Evolutionary conservation across 2,888 invertebrate genomes (phyloP), one percentile per base, ranked within the genome.

Genomic region (Sminthurinus aureus): DNA sequence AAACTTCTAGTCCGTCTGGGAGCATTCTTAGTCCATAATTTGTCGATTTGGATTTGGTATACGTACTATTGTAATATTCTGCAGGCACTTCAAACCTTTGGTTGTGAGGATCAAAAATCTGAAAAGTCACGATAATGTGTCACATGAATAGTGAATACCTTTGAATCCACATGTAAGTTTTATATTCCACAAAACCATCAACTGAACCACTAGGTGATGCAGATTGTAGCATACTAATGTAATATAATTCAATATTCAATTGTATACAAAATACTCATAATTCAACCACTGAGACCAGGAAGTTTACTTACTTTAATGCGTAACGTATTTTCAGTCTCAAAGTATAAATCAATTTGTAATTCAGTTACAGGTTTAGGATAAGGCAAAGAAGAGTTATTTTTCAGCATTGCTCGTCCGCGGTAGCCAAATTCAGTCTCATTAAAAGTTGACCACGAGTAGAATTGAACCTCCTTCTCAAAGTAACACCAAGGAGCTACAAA

Each of bases 301-400:
- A 4, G 6, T 38, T 4, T 4, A 82, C 89, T 87, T 89, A 94
- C 95, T 92, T 94, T 95, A 76, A 95, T 91, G 88, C 93, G 93
- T 79, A 95, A 90, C 79, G 93, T 91, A 84, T 92, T 91, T 85
- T 93, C 92, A 0, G 93, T 93, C 87, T 94, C 91, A 89, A 92
- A 93, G 89, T 91, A 92, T 26, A 94, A 92, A 89, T 93, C 93
- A 89, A 95, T 91, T 87, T 92, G 91, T 0, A 93, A 90, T 3
- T 92, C 85, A 73, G 91, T 90, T 67, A 94, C 91, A 90, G 95
- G 94, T 15, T 92, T 91, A 1, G 94, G 93, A 89, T 94, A 95
- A 0, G 92, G 92, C 0, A 94, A 94, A 2, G 24, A 12, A 13
- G 22, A 0, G n/a, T 79, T 73, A 73, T 86, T 77, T 22, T 79